Base-by-base conservation (phyloP, 2,888 invertebrate genomes). In the Scaptodrosophila latifasciaeformis region DNA sequence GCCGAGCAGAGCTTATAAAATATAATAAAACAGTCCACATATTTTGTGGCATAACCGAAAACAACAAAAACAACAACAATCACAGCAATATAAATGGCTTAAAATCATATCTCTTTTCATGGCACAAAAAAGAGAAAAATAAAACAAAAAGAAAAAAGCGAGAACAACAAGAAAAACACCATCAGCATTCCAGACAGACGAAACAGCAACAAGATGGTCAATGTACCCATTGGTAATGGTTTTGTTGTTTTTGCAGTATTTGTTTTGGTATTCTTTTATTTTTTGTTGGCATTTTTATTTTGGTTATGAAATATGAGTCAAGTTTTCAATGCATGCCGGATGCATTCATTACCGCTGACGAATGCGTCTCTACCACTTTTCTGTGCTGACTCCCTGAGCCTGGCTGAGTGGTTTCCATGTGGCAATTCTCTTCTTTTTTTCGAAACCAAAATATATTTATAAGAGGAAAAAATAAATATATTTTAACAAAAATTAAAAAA, bases 311-410 rank as follows among this genome's bases (percentile, higher is more conserved):
- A 79, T 79, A 81, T 79, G 81, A 76, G 76, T 68, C 76, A 75
- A 75, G 76, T 76, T 76, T 78, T 76, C 76, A 76, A 76, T 77
- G 76, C 76, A 81, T 79, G 69, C 79, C 76, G 76, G 76, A 78
- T 81, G 79, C 81, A 81, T 76, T 78, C 81, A 78, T 81, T 75
- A 76, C 76, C 62, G 76, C 61, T 81, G 75, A 75, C 81, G 81
- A 78, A 56, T 42, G 19, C 34, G 51, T 49, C 30, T 50, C 54
- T 37, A 17, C 40, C 12, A 18, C 45, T 61, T n/a, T n/a, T n/a
- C n/a, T n/a, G n/a, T n/a, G n/a, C n/a, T n/a, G n/a, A n/a, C 37
- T 17, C 19, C 9, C 24, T 24, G 24, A 3, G 7, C 3, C 24
- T 24, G 4, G 7, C 24, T 24, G 24, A 5, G 24, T 24, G 24